Percentiles rank a stretch among this genome's conserved stretches.
These are phyloP conservation scores for Drosophila nigricruria DNA, from an alignment of 2,888 invertebrate species.

Conservation along the genomic window DNA sequence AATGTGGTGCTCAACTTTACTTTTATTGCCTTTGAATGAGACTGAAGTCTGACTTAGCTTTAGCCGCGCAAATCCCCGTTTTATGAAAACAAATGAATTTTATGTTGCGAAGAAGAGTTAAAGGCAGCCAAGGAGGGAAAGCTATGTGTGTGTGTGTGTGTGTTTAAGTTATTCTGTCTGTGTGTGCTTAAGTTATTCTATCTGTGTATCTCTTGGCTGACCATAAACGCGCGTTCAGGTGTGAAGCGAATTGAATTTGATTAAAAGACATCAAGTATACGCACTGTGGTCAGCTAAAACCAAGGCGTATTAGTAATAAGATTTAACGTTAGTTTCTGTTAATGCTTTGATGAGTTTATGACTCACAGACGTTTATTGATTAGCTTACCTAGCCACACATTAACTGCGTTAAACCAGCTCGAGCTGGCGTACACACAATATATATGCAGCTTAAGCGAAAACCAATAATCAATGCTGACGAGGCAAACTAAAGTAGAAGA, in stretches of 20 bases:
- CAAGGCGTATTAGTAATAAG: constrained; percentile 17
- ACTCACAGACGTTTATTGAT: constrained; percentile 6
- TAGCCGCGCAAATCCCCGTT: constrained; percentile 65
- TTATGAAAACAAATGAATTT: constrained; percentile 80
- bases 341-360: constrained; percentile 25
- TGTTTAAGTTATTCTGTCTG: too few species aligned
- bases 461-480: constrained; percentile 48
- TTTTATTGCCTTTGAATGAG: constrained; percentile 58
- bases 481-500: neutral
- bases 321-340: constrained; percentile 25
- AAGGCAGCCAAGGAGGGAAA: neutral
- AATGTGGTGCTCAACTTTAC: constrained; percentile 5
- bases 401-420: constrained; percentile 37
- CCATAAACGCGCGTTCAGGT: constrained; percentile 41
- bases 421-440: neutral
- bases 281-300: neutral
- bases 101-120: constrained; percentile 42
- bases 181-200: neutral
- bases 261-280: constrained; percentile 50
- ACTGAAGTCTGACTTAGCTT: constrained; percentile 36
- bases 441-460: constrained; percentile 54
- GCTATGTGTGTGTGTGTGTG: neutral
- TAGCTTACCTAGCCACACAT: constrained; percentile 35
- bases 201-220: neutral
- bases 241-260: constrained; percentile 74